Evolutionary conservation across 2,113 vertebrate species (phyloP).

Genomic region (Oxygymnocypris stewartii): DNA sequence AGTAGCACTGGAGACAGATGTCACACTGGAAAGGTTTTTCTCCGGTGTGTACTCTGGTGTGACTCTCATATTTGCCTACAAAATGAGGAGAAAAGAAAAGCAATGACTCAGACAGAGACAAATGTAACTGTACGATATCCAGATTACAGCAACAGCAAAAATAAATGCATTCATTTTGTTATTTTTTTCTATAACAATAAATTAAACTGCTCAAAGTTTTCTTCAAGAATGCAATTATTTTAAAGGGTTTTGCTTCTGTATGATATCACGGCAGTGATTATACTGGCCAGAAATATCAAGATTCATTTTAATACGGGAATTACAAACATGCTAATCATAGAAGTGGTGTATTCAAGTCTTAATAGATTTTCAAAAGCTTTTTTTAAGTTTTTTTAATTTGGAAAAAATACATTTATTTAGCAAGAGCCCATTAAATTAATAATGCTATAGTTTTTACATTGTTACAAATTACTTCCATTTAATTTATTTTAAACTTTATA

Average conservation of each 20-base stretch:
- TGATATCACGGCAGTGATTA: not conserved
- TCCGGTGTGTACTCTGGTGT: slow-evolving; percentile 94
- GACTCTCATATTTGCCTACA: slow-evolving; percentile 95
- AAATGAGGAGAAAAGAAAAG: slow-evolving; percentile 27
- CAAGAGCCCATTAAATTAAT: not conserved
- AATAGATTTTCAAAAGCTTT: not conserved
- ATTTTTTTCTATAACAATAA: not conserved
- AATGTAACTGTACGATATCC: not conserved
- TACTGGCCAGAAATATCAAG: not conserved
- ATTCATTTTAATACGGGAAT: not conserved
- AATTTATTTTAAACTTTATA: too few species aligned
- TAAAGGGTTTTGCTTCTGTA: not conserved
- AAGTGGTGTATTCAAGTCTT: not conserved
- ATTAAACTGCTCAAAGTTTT: not conserved
- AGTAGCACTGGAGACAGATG: slow-evolving; percentile 94
- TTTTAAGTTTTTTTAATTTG: too few species aligned
- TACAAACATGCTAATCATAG: not conserved
- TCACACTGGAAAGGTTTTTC: slow-evolving; percentile 99
- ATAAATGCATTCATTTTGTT: not conserved
- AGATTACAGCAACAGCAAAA: not conserved
- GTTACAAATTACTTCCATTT: too few species aligned
- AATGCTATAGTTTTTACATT: too few species aligned
- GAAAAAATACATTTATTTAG: not conserved
- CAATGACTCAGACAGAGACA: not conserved
- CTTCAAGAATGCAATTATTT: not conserved